Percentiles rank a stretch among this genome's conserved stretches.
Evolutionary conservation across 1,140 invertebrate species (phyloP).

Genomic region (Sarcophaga peregrina): DNA sequence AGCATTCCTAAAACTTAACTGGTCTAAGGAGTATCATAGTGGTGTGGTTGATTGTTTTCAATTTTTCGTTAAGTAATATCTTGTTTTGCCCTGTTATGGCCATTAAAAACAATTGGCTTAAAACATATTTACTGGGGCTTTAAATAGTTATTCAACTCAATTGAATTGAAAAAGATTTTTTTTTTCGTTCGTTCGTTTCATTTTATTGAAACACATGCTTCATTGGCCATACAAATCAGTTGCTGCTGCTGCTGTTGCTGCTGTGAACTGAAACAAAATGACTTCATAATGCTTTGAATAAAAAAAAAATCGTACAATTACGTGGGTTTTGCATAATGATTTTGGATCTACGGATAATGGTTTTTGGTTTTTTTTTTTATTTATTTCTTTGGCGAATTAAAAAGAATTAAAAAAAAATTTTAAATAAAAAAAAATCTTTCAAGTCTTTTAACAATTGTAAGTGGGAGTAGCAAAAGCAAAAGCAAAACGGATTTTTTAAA

Average conservation of each 20-base stretch:
- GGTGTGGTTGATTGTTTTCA: too few relatives aligned
- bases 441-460: background rate
- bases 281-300: constrained; percentile 23
- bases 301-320: background rate
- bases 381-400: background rate
- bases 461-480: background rate
- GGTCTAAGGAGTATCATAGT: too few relatives aligned
- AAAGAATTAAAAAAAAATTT: too few relatives aligned
- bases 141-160: too few relatives aligned
- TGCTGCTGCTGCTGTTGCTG: background rate
- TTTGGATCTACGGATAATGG: background rate
- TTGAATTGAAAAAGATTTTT: background rate
- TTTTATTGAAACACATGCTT: background rate
- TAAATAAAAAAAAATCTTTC: too few relatives aligned
- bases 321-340: constrained; percentile 14
- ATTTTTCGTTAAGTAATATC: background rate
- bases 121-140: too few relatives aligned
- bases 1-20: too few relatives aligned
- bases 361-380: background rate
- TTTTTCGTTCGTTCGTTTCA: background rate
- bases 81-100: background rate
- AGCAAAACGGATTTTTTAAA: too few relatives aligned
- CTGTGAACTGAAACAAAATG: background rate
- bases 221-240: constrained; percentile 1
- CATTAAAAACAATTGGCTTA: background rate